These are phyloP conservation scores for Clepsis dumicolana DNA, from an alignment of 2,888 invertebrate genomes.

Conservation along the genomic window DNA sequence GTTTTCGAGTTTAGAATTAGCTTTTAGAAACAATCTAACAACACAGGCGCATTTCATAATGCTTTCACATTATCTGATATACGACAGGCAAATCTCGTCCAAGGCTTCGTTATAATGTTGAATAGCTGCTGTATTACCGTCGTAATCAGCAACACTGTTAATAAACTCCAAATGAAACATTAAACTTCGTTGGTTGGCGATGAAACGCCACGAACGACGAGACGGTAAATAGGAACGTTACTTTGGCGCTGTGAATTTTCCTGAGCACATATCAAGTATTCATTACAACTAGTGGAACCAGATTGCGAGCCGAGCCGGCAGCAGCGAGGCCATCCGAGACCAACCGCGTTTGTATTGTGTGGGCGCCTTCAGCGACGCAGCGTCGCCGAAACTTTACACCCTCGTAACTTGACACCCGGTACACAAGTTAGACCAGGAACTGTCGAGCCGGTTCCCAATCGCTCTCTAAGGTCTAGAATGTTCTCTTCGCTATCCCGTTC, in stretches of 20 bases:
- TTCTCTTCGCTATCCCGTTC: conserved; percentile 51
- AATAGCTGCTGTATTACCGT: conserved; percentile 19
- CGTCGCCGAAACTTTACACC: conserved; percentile 73
- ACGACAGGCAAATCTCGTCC: conserved; percentile 14
- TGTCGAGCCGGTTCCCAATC: conserved; percentile 42
- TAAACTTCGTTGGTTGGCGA: conserved; percentile 32
- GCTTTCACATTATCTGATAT: conserved; percentile 25
- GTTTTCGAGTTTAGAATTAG: conserved; percentile 20
- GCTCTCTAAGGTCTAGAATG: conserved; percentile 45
- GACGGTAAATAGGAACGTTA: conserved; percentile 28
- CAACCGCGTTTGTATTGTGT: conserved; percentile 61
- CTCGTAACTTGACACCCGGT: conserved; percentile 64
- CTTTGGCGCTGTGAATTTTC: conserved; percentile 31
- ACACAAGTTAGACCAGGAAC: conserved; percentile 42
- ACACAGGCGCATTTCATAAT: conserved; percentile 13
- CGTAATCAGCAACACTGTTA: conserved; percentile 28
- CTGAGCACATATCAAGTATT: conserved; percentile 53
- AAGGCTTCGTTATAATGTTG: conserved; percentile 5
- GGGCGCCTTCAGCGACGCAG: conserved; percentile 52
- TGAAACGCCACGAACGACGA: conserved; percentile 26
- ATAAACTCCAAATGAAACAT: conserved; percentile 38
- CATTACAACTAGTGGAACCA: conserved; percentile 66
- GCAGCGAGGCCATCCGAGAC: conserved; percentile 40
- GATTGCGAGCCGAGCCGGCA: conserved; percentile 50
- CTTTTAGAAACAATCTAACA: conserved; percentile 31